Conservation (phyloP, 2,888 invertebrate species). For the Norana najaformis region DNA sequence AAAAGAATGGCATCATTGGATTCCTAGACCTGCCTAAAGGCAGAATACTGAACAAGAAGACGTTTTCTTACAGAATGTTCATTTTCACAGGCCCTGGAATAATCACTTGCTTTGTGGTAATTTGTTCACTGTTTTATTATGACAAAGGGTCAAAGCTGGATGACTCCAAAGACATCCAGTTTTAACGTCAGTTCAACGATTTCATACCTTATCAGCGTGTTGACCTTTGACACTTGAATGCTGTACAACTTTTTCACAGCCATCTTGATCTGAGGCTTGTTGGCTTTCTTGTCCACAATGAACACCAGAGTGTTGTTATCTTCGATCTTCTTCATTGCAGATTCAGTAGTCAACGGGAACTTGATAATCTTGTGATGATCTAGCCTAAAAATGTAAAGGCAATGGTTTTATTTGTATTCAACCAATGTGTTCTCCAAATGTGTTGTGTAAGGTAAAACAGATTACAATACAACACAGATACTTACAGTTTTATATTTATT, state of each 20-base stretch:
- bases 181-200: not conserved
- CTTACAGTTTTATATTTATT: not conserved
- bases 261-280: constrained; percentile 94
- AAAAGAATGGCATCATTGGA: too few species aligned
- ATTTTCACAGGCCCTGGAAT: not conserved
- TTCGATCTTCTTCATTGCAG: constrained; percentile 99
- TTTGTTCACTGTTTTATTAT: not conserved
- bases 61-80: not conserved
- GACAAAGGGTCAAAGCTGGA: not conserved
- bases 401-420: not conserved
- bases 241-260: constrained; percentile 98
- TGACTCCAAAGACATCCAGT: not conserved
- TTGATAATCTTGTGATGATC: constrained; percentile 98
- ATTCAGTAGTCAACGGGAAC: constrained; percentile 97
- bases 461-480: too few species aligned
- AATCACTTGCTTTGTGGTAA: not conserved
- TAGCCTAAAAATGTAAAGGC: constrained; percentile 74
- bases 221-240: constrained; percentile 97
- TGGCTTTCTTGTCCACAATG: constrained; percentile 90
- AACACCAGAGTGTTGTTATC: constrained; percentile 99
- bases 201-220: constrained; percentile 83
- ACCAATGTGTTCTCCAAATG: not conserved
- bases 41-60: not conserved
- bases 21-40: too few species aligned
- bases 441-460: too few species aligned